phyloP scores from a whole-genome alignment of 2,797 vertebrate genomes.

The Microctenopoma lineatum region DNA sequence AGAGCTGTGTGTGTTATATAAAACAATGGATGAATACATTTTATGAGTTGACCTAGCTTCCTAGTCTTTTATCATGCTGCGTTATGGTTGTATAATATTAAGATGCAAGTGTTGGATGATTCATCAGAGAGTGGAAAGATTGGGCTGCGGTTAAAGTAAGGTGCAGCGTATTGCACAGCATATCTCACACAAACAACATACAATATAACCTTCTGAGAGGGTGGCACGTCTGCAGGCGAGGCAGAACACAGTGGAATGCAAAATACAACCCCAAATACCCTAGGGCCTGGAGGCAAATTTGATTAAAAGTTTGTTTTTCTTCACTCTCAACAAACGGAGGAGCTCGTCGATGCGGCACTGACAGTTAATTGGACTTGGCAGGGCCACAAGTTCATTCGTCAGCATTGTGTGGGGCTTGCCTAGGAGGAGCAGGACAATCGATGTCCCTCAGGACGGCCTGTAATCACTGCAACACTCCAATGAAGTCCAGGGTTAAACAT shows the following conservation, averaged over 20 bases:
- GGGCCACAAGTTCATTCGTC: constrained; percentile 94
- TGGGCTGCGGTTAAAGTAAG: constrained; percentile 41
- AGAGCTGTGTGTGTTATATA: constrained; percentile 24
- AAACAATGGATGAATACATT: constrained; percentile 45
- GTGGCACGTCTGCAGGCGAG: constrained; percentile 69
- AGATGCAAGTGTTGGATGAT: constrained; percentile 30
- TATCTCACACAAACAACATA: constrained; percentile 70
- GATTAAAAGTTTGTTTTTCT: constrained; percentile 91
- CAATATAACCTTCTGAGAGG: constrained; percentile 75
- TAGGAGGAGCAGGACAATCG: constrained; percentile 90
- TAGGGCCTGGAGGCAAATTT: constrained; percentile 84
- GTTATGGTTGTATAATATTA: constrained; percentile 37
- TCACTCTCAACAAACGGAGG: constrained; percentile 85
- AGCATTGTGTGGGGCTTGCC: constrained; percentile 93
- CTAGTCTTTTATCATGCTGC: constrained; percentile 33
- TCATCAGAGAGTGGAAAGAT: constrained; percentile 52
- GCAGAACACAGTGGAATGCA: constrained; percentile 80
- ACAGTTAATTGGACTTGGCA: constrained; percentile 97
- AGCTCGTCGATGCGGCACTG: constrained; percentile 88
- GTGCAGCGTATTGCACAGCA: constrained; percentile 37
- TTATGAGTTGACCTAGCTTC: constrained; percentile 37
- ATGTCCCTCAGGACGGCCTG: constrained; percentile 90
- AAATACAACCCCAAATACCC: constrained; percentile 85
- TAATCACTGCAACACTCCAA: constrained; percentile 95
- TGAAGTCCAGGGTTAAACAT: constrained; percentile 94